phyloP scores from a whole-genome alignment of 2,113 vertebrate genomes.

The Apteryx mantelli region DNA sequence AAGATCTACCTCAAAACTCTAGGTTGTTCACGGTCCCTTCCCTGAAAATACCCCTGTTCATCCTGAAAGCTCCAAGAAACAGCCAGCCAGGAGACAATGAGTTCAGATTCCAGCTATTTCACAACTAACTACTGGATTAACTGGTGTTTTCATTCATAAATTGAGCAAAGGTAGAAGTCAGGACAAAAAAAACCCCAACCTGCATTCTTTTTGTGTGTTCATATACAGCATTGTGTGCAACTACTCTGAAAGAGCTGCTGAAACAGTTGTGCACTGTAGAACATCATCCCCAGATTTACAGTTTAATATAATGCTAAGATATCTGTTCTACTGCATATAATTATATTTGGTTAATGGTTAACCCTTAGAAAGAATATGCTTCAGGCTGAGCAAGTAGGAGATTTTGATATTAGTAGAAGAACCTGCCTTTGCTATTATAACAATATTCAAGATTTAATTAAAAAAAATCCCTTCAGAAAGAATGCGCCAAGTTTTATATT shows the following conservation, averaged over 20 bases:
- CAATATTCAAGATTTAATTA: background rate
- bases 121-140: background rate
- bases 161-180: background rate
- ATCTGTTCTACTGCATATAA: background rate
- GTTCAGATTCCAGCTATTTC: background rate
- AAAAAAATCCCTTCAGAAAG: background rate
- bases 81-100: background rate
- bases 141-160: background rate
- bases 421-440: background rate
- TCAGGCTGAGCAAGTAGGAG: background rate
- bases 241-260: background rate
- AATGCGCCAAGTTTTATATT: background rate
- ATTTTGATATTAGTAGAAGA: background rate
- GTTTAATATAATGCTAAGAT: background rate
- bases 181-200: background rate
- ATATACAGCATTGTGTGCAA: background rate
- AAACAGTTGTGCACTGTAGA: background rate
- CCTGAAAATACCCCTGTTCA: background rate
- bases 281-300: background rate
- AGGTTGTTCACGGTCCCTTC: background rate
- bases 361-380: background rate
- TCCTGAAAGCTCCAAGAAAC: background rate
- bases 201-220: background rate
- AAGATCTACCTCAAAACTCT: slow-evolving; percentile 9
- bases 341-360: background rate